phyloP scores from a whole-genome alignment of 2,797 vertebrate species.

The Acanthurus leucopareius region DNA sequence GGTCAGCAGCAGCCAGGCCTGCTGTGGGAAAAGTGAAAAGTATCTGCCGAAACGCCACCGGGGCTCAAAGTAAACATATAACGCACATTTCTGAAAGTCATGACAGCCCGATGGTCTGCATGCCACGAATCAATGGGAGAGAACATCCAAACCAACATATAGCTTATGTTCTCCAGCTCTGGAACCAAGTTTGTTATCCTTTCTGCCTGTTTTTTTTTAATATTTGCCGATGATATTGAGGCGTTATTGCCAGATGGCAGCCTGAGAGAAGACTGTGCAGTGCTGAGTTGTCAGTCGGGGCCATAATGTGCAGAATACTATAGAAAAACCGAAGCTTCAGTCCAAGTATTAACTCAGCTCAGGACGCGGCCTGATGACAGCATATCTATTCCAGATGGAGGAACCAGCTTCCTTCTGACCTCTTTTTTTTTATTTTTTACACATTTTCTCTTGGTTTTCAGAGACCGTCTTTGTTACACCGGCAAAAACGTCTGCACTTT shows the following conservation, averaged over 20 bases:
- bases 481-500: slow-evolving; percentile 26
- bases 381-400: slow-evolving; percentile 73
- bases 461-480: slow-evolving; percentile 10
- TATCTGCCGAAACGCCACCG: slow-evolving; percentile 46
- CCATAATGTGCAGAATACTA: slow-evolving; percentile 47
- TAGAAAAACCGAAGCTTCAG: slow-evolving; percentile 41
- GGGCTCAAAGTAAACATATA: slow-evolving; percentile 57
- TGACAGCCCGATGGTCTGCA: slow-evolving; percentile 11
- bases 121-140: slow-evolving; percentile 16
- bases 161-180: background rate
- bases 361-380: slow-evolving; percentile 37
- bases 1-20: slow-evolving; percentile 6
- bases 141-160: background rate
- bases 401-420: slow-evolving; percentile 61
- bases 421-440: too few species aligned
- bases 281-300: slow-evolving; percentile 35
- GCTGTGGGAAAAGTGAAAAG: slow-evolving; percentile 66
- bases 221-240: slow-evolving; percentile 25
- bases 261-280: slow-evolving; percentile 12
- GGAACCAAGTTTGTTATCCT: background rate
- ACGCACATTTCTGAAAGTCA: slow-evolving; percentile 40
- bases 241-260: slow-evolving; percentile 38
- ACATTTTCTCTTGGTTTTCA: slow-evolving; percentile 36
- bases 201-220: background rate
- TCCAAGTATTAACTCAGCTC: slow-evolving; percentile 62